Conservation (phyloP, 2,113 vertebrate genomes). For the Tichodroma muraria region DNA sequence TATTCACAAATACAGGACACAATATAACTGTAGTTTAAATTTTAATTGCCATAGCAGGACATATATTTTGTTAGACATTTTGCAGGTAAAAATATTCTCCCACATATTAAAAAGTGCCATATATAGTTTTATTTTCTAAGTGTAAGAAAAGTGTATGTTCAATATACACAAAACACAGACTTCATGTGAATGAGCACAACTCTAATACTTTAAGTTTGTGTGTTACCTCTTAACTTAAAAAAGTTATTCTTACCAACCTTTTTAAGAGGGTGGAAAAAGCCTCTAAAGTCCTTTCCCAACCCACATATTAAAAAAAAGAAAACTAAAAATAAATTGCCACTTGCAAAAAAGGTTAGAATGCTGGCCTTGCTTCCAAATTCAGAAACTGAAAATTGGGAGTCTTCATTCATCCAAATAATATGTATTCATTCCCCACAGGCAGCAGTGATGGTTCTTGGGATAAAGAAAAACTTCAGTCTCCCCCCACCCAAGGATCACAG, state of each 20-base stretch:
- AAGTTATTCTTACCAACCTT: background rate
- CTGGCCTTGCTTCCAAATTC: slow-evolving; percentile 43
- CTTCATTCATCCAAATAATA: slow-evolving; percentile 65
- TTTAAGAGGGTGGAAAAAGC: background rate
- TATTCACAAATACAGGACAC: background rate
- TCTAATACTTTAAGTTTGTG: background rate
- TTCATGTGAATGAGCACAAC: background rate
- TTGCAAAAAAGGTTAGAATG: background rate
- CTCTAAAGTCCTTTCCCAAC: background rate
- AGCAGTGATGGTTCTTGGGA: slow-evolving; percentile 78
- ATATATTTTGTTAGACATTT: background rate
- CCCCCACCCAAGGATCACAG: slow-evolving; percentile 66
- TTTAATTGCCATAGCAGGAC: background rate
- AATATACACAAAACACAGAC: background rate
- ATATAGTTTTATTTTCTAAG: background rate
- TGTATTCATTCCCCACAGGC: slow-evolving; percentile 75
- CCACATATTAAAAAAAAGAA: background rate
- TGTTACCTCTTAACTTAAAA: background rate
- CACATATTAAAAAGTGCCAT: background rate
- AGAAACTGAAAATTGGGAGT: slow-evolving; percentile 46
- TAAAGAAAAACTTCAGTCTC: slow-evolving; percentile 71
- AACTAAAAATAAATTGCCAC: background rate
- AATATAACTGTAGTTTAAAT: background rate
- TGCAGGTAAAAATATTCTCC: background rate
- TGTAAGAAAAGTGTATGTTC: background rate